Evolutionary conservation across 2,113 vertebrate species (phyloP).

Genomic region (Thymallus thymallus): DNA sequence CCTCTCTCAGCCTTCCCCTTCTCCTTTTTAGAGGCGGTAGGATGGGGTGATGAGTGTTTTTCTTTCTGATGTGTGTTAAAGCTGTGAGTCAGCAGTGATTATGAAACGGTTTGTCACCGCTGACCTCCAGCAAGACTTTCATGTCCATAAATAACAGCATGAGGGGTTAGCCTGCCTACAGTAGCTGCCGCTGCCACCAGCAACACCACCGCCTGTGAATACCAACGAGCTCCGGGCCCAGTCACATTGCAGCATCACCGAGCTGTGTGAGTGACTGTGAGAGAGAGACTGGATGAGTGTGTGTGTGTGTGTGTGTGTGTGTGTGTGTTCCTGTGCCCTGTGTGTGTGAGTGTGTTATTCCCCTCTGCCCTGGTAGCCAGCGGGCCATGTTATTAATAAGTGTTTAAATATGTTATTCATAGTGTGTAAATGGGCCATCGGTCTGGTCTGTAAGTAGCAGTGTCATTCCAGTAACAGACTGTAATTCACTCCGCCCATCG

Average conservation of each 20-base stretch:
- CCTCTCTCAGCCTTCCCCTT: neutral
- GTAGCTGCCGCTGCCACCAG: conserved; percentile 22
- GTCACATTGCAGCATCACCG: conserved; percentile 18
- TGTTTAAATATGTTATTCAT: conserved; percentile 55
- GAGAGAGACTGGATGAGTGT: conserved; percentile 9
- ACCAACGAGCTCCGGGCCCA: conserved; percentile 9
- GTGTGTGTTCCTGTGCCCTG: conserved; percentile 27
- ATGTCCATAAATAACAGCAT: conserved; percentile 62
- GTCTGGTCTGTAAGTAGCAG: conserved; percentile 51
- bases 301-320: conserved; percentile 2
- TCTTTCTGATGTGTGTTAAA: conserved; percentile 40
- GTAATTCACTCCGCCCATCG: conserved; percentile 49
- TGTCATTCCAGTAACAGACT: conserved; percentile 39
- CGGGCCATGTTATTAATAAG: conserved; percentile 39
- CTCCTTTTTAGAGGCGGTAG: neutral
- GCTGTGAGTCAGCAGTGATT: conserved; percentile 52
- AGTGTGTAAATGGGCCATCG: conserved; percentile 50
- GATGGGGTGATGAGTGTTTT: neutral
- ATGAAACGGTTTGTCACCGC: conserved; percentile 50
- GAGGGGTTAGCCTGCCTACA: conserved; percentile 44
- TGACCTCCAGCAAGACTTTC: conserved; percentile 59
- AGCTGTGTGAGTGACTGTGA: conserved; percentile 11
- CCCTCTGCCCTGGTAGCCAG: neutral
- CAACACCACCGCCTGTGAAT: conserved; percentile 9
- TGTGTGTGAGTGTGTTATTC: conserved; percentile 2